Evolutionary conservation across 30 jellyfish, hydroid and myxozoan species (phyloP).

Genomic region (Pseudorhiza aurosa): DNA sequence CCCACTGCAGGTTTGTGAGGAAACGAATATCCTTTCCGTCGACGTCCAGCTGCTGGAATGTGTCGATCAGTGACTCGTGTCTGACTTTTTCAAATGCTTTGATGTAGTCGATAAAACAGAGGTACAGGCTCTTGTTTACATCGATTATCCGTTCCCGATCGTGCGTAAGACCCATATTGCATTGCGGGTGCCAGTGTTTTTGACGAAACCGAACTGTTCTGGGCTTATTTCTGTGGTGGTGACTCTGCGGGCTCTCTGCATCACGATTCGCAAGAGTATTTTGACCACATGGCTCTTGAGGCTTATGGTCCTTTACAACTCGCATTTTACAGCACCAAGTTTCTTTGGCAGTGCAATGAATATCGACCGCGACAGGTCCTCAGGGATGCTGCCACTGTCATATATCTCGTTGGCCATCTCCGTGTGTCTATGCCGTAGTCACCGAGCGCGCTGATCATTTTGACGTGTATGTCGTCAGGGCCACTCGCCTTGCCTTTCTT

Average conservation of each 20-base stretch:
- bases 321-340: conserved; percentile 21
- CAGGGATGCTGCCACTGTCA: conserved; percentile 25
- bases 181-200: conserved; percentile 9
- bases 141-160: background rate
- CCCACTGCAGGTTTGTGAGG: conserved; percentile 4
- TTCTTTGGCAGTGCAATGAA: conserved; percentile 36
- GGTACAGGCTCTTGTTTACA: background rate
- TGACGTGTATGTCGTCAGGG: conserved; percentile 2
- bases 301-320: conserved; percentile 29
- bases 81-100: conserved; percentile 18
- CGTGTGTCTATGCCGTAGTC: background rate
- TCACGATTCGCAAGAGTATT: background rate
- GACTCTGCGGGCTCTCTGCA: background rate
- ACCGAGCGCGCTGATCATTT: conserved; percentile 4
- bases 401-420: conserved; percentile 6
- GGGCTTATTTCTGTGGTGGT: conserved; percentile 1
- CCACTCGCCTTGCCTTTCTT: conserved; percentile 9
- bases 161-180: background rate
- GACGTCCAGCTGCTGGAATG: background rate
- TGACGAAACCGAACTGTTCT: conserved; percentile 27
- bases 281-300: conserved; percentile 40
- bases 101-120: conserved; percentile 25
- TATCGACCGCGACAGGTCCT: background rate
- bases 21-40: conserved; percentile 24
- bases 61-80: background rate